Evolutionary conservation across 1,140 invertebrate genomes (phyloP), one percentile per base, ranked within the genome.

Genomic region (Drosophila nigromelanica): DNA sequence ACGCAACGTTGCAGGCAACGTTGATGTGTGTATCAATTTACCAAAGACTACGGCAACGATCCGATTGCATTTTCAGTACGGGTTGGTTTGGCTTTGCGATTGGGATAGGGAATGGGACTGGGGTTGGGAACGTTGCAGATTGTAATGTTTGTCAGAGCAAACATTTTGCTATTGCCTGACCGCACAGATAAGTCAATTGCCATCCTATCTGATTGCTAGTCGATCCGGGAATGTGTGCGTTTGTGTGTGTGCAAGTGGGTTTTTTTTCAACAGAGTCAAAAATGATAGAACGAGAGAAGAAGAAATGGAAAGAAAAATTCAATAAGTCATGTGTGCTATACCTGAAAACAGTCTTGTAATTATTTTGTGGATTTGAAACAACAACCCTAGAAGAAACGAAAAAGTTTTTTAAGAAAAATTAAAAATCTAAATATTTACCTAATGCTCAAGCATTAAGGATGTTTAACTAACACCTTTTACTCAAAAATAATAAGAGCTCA

Each of bases 21-120:
- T 68, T 60, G 83, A 87, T 87, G 82, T 86, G 82, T 87, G 82
- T 87, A 86, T 86, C 82, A 86, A 82, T 86, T 86, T 87, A 87
- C 63, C 83, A 52, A 82, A 78, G 82, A 40, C 70, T 56, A 50
- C 43, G 45, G n/a, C 24, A 42, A 14, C 47, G 54, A 73, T 60
- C 51, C 63, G 70, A 48, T 73, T 73, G 70, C 70, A 73, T 64
- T 78, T 71, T 56, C 56, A 60, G 64, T 70, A 70, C 73, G 43
- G 70, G 74, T 79, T 63, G 63, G 58, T 70, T 78, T 58, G 62
- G 51, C 43, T 59, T 59, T 50, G 7, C 60, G 47, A 21, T 63
- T 59, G 61, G 48, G 37, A 72, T 27, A 27, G 27, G 60, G 47
- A 21, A 60, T 55, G 61, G 48, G 37, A 72, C 43, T 70, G 61